phyloP scores from a whole-genome alignment of 1,140 invertebrate species.

The Bombus pyrosoma region DNA sequence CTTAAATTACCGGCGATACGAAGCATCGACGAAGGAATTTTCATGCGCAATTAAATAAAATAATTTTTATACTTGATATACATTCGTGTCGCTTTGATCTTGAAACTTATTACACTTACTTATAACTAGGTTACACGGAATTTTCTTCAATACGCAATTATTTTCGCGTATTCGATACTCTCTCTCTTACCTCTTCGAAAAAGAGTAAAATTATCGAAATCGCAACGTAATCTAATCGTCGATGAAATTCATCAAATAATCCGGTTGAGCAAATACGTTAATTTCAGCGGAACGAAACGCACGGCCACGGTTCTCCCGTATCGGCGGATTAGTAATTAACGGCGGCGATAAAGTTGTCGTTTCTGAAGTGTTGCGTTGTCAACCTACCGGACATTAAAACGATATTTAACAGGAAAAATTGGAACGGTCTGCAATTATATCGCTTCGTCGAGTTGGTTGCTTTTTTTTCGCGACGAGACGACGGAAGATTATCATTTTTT shows the following conservation, averaged over 20 bases:
- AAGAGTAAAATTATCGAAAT: not conserved
- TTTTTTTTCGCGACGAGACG: not conserved
- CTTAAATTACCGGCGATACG: not conserved
- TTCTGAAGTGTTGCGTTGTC: not conserved
- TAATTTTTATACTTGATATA: no score
- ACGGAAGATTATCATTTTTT: constrained; percentile 15
- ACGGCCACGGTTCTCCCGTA: not conserved
- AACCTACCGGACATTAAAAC: not conserved
- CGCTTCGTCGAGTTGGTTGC: not conserved
- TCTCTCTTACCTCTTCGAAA: no score
- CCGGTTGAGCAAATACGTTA: not conserved
- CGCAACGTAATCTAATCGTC: not conserved
- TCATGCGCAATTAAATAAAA: no score
- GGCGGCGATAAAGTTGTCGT: not conserved
- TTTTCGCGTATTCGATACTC: no score
- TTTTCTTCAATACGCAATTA: no score
- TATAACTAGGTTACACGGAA: no score
- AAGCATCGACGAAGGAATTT: not conserved
- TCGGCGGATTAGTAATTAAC: constrained; percentile 15
- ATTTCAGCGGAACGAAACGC: not conserved
- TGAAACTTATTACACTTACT: no score
- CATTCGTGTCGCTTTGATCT: no score
- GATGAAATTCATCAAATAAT: not conserved
- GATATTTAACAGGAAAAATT: not conserved
- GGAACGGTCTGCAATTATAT: not conserved